Evolutionary conservation across 2,113 vertebrate species (phyloP), one percentile per base, ranked within the genome.

Genomic region (rat (Rattus norvegicus)): DNA sequence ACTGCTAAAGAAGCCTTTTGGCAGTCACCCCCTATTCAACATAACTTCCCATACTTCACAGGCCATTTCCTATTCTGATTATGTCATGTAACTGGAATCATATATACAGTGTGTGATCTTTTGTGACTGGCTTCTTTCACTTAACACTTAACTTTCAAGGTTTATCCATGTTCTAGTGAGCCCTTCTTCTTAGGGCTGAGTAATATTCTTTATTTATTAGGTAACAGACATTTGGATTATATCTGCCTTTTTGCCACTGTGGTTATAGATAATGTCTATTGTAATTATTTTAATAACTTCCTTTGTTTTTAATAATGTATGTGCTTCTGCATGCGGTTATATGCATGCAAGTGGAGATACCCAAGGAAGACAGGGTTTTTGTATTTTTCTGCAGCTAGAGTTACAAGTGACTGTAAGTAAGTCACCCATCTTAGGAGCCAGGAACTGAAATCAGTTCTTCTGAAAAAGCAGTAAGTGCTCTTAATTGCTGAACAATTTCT

Each of bases 181-280:
- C 39, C 83, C 67, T 90, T 22, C 67, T 90, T 73, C 76, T 77
- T 85, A 43, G 24, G 30, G 69, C 36, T 88, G 36, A 91, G 63
- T 56, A 87, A 81, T 79, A 88, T 81, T 90, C 16, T 47, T 54
- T 28, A 47, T 77, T 95, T n/a, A 63, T 87, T 72, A 76, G 56
- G n/a, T 70, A 49, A 76, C 43, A 61, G 33, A 59, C 56, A 59
- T 77, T 81, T 63, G n/a, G 3, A 33, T n/a, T 90, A 7, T 39
- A 90, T 95, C 72, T 80, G 30, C 26, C 33, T 91, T 94, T 69
- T 84, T 36, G 19, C 59, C 86, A 72, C 30, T 65, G 33, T 79
- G 49, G 52, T 22, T 65, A 17, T 81, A 17, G 76, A 54, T 65
- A 52, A 91, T 87, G 24, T 3, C n/a, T 84, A 28, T 84, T 63